Evolutionary conservation across 2,888 invertebrate genomes (phyloP).

Genomic region (Electrophaes corylata): DNA sequence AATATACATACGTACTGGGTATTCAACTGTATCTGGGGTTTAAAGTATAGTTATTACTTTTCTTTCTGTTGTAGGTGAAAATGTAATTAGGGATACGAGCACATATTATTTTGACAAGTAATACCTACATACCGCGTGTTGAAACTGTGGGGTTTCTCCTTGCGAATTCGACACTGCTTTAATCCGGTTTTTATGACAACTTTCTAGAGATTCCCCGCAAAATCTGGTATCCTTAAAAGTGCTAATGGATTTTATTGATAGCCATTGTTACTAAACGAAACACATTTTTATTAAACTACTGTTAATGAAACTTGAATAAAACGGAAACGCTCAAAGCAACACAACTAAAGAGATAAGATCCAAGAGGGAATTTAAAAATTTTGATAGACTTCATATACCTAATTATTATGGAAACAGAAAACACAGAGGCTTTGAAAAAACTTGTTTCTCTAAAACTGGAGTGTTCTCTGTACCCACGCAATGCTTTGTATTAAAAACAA

Average conservation of each 20-base stretch:
- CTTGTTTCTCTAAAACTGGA: constrained; percentile 11
- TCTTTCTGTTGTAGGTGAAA: too few relatives aligned
- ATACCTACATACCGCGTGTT: constrained; percentile 43
- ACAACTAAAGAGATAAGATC: background rate
- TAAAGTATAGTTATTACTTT: too few relatives aligned
- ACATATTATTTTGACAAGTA: constrained; percentile 11
- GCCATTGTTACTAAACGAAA: constrained; percentile 37
- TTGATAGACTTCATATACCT: constrained; percentile 11
- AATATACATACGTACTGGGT: too few relatives aligned
- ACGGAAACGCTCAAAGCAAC: constrained; percentile 11
- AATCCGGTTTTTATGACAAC: constrained; percentile 73
- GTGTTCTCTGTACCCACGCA: constrained; percentile 16
- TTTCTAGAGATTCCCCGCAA: constrained; percentile 76
- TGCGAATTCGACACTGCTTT: constrained; percentile 63
- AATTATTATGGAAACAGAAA: constrained; percentile 19
- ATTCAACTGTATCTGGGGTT: too few relatives aligned
- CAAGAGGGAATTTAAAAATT: constrained; percentile 1
- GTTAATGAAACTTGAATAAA: constrained; percentile 7
- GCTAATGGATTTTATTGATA: constrained; percentile 67
- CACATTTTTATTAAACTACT: constrained; percentile 5
- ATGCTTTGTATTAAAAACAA: constrained; percentile 9
- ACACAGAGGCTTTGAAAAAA: constrained; percentile 14
- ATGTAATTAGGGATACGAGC: constrained; percentile 43
- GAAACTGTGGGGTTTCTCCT: constrained; percentile 54
- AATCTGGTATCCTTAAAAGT: constrained; percentile 68